These are phyloP conservation scores for Epistrophe eligans DNA, from an alignment of 2,888 invertebrate genomes.

Conservation along the genomic window DNA sequence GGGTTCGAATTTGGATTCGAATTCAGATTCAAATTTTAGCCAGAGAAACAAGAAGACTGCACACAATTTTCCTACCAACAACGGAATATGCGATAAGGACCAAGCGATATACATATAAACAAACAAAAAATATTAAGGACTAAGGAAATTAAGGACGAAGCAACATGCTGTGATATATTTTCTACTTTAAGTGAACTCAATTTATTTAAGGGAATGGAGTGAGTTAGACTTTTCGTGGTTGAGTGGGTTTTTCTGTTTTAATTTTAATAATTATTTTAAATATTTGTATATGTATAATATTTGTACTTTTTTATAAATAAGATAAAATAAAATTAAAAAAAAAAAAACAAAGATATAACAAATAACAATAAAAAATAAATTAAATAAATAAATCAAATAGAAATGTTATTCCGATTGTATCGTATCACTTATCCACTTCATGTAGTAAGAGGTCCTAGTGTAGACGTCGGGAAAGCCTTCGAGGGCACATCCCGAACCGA, in stretches of 20 bases:
- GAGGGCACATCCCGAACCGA: slow-evolving; percentile 95
- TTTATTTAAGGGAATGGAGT: slow-evolving; percentile 56
- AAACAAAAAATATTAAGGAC: slow-evolving; percentile 11
- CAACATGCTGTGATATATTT: slow-evolving; percentile 71
- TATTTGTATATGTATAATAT: slow-evolving; percentile 33
- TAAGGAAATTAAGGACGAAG: slow-evolving; percentile 64
- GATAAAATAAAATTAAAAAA: slow-evolving; percentile 16
- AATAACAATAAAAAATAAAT: slow-evolving; percentile 65
- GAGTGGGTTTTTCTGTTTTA: slow-evolving; percentile 60
- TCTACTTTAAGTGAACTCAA: slow-evolving; percentile 67
- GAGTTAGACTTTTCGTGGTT: slow-evolving; percentile 63
- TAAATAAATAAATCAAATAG: slow-evolving; percentile 32
- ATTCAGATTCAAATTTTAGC: slow-evolving; percentile 53
- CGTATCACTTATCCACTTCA: slow-evolving; percentile 90
- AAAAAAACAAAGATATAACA: slow-evolving; percentile 41
- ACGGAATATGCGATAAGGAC: slow-evolving; percentile 40
- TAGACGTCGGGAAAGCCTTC: slow-evolving; percentile 96
- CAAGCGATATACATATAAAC: slow-evolving; percentile 19
- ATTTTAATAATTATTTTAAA: slow-evolving; percentile 28
- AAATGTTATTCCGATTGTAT: slow-evolving; percentile 77
- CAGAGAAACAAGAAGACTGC: slow-evolving; percentile 73
- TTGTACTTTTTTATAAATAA: slow-evolving; percentile 56
- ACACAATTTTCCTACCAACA: slow-evolving; percentile 66
- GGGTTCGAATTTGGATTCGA: slow-evolving; percentile 23
- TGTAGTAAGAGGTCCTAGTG: slow-evolving; percentile 92